Conservation (phyloP, 2,888 invertebrate genomes). For the Ditylenchus weischeri region DNA sequence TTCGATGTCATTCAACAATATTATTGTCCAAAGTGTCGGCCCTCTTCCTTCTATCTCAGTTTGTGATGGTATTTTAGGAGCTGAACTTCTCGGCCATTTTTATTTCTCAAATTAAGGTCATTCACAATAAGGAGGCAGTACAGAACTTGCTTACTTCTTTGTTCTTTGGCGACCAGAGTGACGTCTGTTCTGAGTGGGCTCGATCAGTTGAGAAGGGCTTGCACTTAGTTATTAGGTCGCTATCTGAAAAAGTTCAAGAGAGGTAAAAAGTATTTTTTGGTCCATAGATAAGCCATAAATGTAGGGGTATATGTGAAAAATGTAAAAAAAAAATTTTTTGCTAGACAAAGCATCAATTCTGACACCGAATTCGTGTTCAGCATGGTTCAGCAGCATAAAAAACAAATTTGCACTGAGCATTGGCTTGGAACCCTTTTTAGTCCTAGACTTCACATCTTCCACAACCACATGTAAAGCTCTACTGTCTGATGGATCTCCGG, state of each 20-base stretch:
- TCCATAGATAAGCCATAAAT: too few species aligned
- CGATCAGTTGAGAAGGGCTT: slow-evolving; percentile 35
- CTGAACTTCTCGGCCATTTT: too few species aligned
- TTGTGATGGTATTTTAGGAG: slow-evolving; percentile 35
- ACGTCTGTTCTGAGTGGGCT: slow-evolving; percentile 38
- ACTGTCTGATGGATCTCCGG: slow-evolving; percentile 92
- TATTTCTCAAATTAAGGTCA: slow-evolving; percentile 12
- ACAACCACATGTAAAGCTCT: slow-evolving; percentile 78
- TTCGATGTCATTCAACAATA: slow-evolving; percentile 35
- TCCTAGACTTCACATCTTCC: slow-evolving; percentile 37
- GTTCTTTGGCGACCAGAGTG: slow-evolving; percentile 50
- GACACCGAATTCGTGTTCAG: too few species aligned
- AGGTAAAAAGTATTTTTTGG: too few species aligned
- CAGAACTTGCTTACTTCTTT: slow-evolving; percentile 46
- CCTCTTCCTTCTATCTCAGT: slow-evolving; percentile 51
- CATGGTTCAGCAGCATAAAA: too few species aligned
- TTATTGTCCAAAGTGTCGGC: slow-evolving; percentile 49
- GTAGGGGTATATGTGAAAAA: too few species aligned
- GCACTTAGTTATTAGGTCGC: slow-evolving; percentile 14
- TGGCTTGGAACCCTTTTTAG: slow-evolving; percentile 27
- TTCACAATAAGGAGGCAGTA: slow-evolving; percentile 38
- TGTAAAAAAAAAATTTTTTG: too few species aligned
- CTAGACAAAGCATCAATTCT: too few species aligned
- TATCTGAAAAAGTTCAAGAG: slow-evolving; percentile 17
- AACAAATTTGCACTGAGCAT: slow-evolving; percentile 78